Evolutionary conservation across 2,888 invertebrate species (phyloP), one percentile per base, ranked within the genome.

Genomic region (Endotricha flammealis): DNA sequence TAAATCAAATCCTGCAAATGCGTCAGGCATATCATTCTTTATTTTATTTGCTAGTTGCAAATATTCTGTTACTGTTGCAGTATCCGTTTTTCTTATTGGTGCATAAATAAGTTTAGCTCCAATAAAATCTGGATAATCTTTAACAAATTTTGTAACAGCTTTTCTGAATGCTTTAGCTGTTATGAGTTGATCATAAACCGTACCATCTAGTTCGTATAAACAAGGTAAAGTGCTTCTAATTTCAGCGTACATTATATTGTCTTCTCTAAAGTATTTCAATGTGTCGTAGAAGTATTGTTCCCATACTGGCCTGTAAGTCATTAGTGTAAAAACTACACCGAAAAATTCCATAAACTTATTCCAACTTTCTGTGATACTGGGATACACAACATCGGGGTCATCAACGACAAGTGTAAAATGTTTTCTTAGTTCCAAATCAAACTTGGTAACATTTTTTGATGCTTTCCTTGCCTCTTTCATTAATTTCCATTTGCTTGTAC

Each of bases 1-100:
- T 39, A 95, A 81, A 77, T 95, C 95, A 48, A 95, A 94, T 4
- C 95, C 95, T 12, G 91, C 92, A 23, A 95, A 81, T 40, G 91
- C 88, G 8, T 91, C 85, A 0, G 93, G 91, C 64, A 90, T 89
- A 5, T 73, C 61, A 0, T 53, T 54, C 63, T 89, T 87, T 10
- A 90, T 64, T 20, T 47, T 48, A 34, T 49, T 63, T 1, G 78
- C 78, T 12, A 69, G 41, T 27, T 53, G 32, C 24, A 92, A 62
- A 50, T 91, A 90, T 0, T 63, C 49, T 0, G 69, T 60, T 1
- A 91, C 55, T 0, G 70, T 62, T 1, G 52, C 39, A 0, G 51
- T 48, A 8, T 85, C 59, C 0, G 88, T 83, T 1, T 69, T 67
- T 36, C 92, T 86, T 0, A 72, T 44, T 0, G 92, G 91, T 0